Base-by-base conservation (phyloP, 2,888 invertebrate genomes). In the Prosapia bicincta region DNA sequence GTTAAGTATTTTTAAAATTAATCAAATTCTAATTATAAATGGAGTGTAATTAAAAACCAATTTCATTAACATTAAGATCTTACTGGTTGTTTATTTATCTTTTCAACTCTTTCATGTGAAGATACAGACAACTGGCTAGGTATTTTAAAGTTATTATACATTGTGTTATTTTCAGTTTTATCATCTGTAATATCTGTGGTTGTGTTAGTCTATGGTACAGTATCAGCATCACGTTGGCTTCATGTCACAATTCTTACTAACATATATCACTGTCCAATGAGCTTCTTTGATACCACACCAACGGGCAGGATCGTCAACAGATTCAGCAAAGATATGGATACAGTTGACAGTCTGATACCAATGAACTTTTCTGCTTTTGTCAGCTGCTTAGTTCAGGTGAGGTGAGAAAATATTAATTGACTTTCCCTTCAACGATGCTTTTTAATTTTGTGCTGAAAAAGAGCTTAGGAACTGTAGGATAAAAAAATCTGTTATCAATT, bases 201-300 rank as follows among this genome's bases (percentile, higher is more conserved):
- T 15, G 6, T 68, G 3, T n/a, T 68, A 68, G 25, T 26, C 3
- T 28, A 26, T 68, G 67, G 67, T 7, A 28, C 25, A 7, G 9
- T 68, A 28, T 26, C 26, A 25, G 72, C 77, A 13, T 71, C 74
- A 26, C 15, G 26, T 5, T 30, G 43, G 15, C 66, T 78, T 0
- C 78, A 78, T 66, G n/a, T 15, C 0, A n/a, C 43, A 13, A 71
- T 92, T 85, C 87, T 93, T 81, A 84, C 83, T 80, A 89, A 90
- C 83, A 88, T 92, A 83, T 85, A 94, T 83, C 88, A 89, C 84
- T 89, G 90, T 81, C 92, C 92, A 77, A 86, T 88, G 85, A 89
- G 89, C 83, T 93, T 92, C 88, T 93, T 91, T 88, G 93, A 93
- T 86, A 91, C 92, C 81, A 93, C 93, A 82, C 93, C 93, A 78